Base-by-base conservation (phyloP, 2,888 invertebrate genomes). In the Trissolcus brochymenae region DNA sequence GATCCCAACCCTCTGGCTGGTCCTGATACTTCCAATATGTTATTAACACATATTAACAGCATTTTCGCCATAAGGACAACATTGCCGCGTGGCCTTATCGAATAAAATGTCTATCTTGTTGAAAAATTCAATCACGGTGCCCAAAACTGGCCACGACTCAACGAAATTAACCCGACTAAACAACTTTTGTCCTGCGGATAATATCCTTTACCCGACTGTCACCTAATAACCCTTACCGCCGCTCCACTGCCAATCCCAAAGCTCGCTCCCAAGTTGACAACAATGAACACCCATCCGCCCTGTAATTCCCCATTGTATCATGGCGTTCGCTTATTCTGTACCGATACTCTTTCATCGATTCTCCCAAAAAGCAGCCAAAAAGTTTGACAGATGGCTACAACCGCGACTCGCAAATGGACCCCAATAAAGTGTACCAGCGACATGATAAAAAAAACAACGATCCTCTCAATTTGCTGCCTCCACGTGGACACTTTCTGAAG, bases 241-340 rank as follows among this genome's bases (percentile, higher is more conserved):
- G 60, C 43, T 54, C 60, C 46, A 41, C 54, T 50, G 60, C 65
- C 65, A 72, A 65, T 55, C 35, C 64, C 51, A 54, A n/a, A 50
- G 46, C n/a, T 50, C 40, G 13, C 61, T 50, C 25, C 57, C 71
- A 53, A 62, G 59, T 73, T 61, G 29, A 29, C 60, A 56, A 73
- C 73, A 73, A 73, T 73, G 66, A 73, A 66, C 73, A 67, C 66
- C 73, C 73, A 73, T 73, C 59, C 65, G 60, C 60, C 72, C 72
- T 55, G 43, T 66, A 67, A 73, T 73, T 73, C 66, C 59, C 67
- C 46, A 55, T 73, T 73, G 73, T 66, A 55, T 55, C 56, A 56
- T 50, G 14, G 55, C 57, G 62, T 55, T 21, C 50, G 35, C n/a
- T 62, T 46, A 74, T 74, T 62, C 62, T 62, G 49, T 43, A 40